phyloP scores from a whole-genome alignment of 2,888 invertebrate genomes.

The Calliopum simillimum region DNA sequence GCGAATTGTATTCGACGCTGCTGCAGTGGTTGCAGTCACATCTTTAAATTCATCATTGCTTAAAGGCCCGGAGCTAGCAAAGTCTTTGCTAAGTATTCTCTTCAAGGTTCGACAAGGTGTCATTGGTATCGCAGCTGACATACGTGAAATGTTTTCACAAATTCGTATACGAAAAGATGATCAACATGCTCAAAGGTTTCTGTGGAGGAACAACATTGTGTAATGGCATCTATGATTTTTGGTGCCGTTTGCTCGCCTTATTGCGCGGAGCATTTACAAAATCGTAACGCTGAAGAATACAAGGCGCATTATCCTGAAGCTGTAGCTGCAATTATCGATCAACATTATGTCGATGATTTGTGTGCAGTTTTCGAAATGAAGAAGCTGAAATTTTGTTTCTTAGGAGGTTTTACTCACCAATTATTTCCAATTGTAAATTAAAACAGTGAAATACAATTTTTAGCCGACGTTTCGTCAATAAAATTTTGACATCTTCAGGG shows the following conservation, averaged over 20 bases:
- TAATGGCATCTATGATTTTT: constrained; percentile 45
- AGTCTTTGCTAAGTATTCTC: constrained; percentile 21
- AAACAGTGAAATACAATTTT: too few species aligned
- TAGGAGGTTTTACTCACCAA: too few species aligned
- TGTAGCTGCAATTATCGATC: constrained; percentile 26
- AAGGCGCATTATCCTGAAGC: too few species aligned
- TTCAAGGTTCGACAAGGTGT: constrained; percentile 35
- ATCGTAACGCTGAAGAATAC: constrained; percentile 22
- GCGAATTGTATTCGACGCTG: constrained; percentile 56
- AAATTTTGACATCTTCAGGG: too few species aligned
- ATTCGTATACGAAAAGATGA: constrained; percentile 32
- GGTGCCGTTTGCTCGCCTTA: constrained; percentile 35
- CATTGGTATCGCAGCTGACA: constrained; percentile 36
- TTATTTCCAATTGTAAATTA: too few species aligned
- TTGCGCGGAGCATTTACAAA: constrained; percentile 40
- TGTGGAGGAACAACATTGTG: constrained; percentile 47
- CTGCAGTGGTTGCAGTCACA: constrained; percentile 47
- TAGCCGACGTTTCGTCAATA: too few species aligned
- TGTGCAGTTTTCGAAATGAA: constrained; percentile 31
- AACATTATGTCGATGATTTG: constrained; percentile 37
- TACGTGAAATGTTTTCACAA: constrained; percentile 36
- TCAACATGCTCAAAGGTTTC: constrained; percentile 45
- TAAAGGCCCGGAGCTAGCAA: constrained; percentile 54
- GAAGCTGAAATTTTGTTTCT: constrained; percentile 27
- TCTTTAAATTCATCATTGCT: constrained; percentile 49